Conservation (phyloP, 2,888 invertebrate genomes). For the Cheilosia impressa region DNA sequence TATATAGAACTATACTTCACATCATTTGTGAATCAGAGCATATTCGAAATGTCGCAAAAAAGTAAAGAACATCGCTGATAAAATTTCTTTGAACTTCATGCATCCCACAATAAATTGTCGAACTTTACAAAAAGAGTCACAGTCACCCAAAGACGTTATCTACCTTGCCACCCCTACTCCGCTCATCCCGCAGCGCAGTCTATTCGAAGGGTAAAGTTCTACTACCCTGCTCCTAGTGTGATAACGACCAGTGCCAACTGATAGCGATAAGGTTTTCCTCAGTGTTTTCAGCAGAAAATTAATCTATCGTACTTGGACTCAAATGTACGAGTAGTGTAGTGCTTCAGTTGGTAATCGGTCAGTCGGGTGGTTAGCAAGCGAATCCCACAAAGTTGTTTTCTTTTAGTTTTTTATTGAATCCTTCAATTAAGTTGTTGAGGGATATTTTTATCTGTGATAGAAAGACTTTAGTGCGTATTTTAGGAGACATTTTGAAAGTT, state of each 20-base stretch:
- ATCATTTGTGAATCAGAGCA: slow-evolving; percentile 15
- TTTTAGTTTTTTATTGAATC: background rate
- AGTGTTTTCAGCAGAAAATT: slow-evolving; percentile 33
- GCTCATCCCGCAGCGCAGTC: background rate
- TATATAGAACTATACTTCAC: background rate
- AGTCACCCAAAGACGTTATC: slow-evolving; percentile 16
- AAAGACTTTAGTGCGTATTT: slow-evolving; percentile 6
- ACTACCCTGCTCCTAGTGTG: slow-evolving; percentile 47
- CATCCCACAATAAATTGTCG: background rate
- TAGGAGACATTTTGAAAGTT: slow-evolving; percentile 35
- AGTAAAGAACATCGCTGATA: slow-evolving; percentile 16
- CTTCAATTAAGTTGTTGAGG: slow-evolving; percentile 8
- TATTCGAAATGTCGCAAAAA: background rate
- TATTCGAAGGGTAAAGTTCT: slow-evolving; percentile 69
- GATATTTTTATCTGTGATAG: slow-evolving; percentile 46
- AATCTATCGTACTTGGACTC: slow-evolving; percentile 27
- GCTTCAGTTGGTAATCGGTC: slow-evolving; percentile 64
- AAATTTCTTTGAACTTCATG: slow-evolving; percentile 34
- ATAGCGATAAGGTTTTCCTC: slow-evolving; percentile 49
- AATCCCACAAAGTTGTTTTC: slow-evolving; percentile 32
- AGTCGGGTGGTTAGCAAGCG: slow-evolving; percentile 51
- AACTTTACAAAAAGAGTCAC: slow-evolving; percentile 29
- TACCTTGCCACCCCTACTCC: background rate
- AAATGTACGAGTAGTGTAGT: slow-evolving; percentile 1
- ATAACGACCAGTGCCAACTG: slow-evolving; percentile 47